A percentile compares a stretch with the other conserved stretches of the same genome.
Conservation (phyloP, 2,113 vertebrate species). For the Actenoides hombroni region DNA sequence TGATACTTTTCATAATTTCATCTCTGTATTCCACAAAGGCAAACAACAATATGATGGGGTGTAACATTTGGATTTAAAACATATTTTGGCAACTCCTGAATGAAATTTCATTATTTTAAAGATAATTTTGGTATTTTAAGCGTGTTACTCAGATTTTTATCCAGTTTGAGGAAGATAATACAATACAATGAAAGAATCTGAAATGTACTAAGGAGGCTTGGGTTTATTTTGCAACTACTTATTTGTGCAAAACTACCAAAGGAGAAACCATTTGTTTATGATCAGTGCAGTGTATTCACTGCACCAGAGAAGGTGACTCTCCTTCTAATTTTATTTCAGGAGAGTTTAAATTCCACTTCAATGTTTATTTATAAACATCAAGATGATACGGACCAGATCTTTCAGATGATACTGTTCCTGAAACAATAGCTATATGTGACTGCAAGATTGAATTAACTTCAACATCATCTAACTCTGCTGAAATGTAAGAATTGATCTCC, state of each 20-base stretch:
- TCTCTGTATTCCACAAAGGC: background rate
- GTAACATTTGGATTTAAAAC: background rate
- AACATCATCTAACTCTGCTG: background rate
- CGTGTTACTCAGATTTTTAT: background rate
- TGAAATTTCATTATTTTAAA: background rate
- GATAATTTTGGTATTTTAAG: background rate
- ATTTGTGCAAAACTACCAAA: background rate
- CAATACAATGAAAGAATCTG: background rate
- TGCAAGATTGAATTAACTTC: conserved; percentile 35
- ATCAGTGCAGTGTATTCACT: background rate
- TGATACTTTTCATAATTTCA: background rate
- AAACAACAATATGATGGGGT: background rate
- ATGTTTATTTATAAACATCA: conserved; percentile 40
- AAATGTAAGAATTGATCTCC: background rate
- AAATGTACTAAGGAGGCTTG: background rate
- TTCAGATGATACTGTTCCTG: background rate
- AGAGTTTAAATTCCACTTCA: conserved; percentile 26
- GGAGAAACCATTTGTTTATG: background rate
- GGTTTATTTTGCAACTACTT: background rate
- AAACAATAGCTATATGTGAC: conserved; percentile 14
- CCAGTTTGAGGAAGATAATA: background rate
- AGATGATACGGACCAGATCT: conserved; percentile 5
- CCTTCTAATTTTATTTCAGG: conserved; percentile 13
- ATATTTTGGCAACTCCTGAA: background rate
- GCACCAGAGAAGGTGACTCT: background rate